phyloP scores from a whole-genome alignment of 1,140 invertebrate species.

The Scaptomyza pallida region DNA sequence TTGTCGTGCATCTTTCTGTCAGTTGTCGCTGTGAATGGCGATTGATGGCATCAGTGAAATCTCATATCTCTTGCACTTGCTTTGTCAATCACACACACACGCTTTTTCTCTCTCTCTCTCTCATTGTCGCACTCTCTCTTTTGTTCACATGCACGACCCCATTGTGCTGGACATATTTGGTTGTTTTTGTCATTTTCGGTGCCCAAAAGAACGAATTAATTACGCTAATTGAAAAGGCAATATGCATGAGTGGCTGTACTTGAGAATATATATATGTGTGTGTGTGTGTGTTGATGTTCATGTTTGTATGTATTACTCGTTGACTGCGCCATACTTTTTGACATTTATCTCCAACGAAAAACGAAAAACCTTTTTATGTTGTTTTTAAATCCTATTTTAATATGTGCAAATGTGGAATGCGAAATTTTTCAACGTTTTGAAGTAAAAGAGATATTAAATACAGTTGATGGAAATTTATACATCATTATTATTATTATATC shows the following conservation, averaged over 20 bases:
- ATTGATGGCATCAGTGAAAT: slow-evolving; percentile 15
- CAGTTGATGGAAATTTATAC: no score
- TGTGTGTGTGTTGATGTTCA: background rate
- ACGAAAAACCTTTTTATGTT: background rate
- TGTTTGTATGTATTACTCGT: background rate
- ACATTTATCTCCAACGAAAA: slow-evolving; percentile 1
- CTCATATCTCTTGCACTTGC: background rate
- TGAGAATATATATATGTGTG: background rate
- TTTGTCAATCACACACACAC: background rate
- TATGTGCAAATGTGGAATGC: no score
- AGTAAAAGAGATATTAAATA: no score
- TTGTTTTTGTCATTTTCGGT: slow-evolving; percentile 28
- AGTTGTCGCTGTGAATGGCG: background rate
- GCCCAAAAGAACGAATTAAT: slow-evolving; percentile 41
- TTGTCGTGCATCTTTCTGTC: background rate
- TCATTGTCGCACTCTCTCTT: background rate
- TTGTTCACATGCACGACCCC: background rate
- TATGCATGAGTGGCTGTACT: background rate
- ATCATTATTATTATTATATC: no score
- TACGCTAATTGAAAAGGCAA: slow-evolving; percentile 47
- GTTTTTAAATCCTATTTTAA: no score
- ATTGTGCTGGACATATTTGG: slow-evolving; percentile 7
- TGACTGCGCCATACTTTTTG: background rate
- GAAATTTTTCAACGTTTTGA: no score
- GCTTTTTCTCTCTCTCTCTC: background rate